These are phyloP conservation scores for Mycetomoellerius zeteki DNA, from an alignment of 1,140 invertebrate genomes.

Conservation along the genomic window DNA sequence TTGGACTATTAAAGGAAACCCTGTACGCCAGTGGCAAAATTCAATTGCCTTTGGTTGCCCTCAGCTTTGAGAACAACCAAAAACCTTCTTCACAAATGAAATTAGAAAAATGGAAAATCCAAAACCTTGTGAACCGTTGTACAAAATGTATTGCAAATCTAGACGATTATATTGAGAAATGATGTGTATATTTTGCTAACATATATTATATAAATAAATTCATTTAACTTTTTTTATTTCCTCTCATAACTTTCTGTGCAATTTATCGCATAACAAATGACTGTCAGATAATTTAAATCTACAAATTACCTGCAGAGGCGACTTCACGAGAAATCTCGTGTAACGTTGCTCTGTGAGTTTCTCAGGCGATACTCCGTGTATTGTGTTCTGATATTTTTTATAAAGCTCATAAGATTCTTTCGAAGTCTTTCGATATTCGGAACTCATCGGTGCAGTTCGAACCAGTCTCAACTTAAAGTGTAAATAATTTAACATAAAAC, in stretches of 20 bases:
- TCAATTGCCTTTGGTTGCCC: too few relatives aligned
- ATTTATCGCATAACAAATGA: not conserved
- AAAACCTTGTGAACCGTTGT: too few relatives aligned
- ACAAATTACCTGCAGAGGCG: slow-evolving; percentile 91
- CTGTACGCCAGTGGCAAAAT: too few relatives aligned
- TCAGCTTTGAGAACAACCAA: too few relatives aligned
- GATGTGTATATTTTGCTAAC: too few relatives aligned
- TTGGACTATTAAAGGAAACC: too few relatives aligned
- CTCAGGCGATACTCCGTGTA: slow-evolving; percentile 93
- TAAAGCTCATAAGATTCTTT: slow-evolving; percentile 88
- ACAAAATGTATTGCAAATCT: too few relatives aligned
- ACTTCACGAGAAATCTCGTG: slow-evolving; percentile 93
- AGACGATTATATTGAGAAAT: too few relatives aligned
- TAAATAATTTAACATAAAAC: slow-evolving; percentile 65
- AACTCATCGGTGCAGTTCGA: slow-evolving; percentile 74
- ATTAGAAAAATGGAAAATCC: too few relatives aligned
- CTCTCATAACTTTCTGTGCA: not conserved
- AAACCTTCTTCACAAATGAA: too few relatives aligned
- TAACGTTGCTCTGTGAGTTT: slow-evolving; percentile 91
- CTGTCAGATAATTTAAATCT: slow-evolving; percentile 18
- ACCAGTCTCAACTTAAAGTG: slow-evolving; percentile 77
- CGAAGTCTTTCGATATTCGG: slow-evolving; percentile 68
- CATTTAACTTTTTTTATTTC: too few relatives aligned
- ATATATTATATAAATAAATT: too few relatives aligned
- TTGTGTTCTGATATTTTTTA: slow-evolving; percentile 93